These are phyloP conservation scores for Pseudorhiza aurosa DNA, from an alignment of 30 jellyfish, hydroid and myxozoan genomes.

Conservation along the genomic window DNA sequence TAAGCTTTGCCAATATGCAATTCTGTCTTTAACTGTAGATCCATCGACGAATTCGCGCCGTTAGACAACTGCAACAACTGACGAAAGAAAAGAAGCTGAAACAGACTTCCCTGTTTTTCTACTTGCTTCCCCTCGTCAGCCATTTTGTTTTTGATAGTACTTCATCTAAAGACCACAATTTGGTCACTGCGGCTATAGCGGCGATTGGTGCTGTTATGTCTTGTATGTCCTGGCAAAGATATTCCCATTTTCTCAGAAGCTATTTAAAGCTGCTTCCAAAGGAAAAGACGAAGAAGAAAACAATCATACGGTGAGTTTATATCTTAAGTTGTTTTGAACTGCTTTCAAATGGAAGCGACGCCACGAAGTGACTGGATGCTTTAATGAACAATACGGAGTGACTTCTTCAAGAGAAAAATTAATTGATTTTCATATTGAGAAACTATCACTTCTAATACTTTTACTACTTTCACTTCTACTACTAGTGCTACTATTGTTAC, in stretches of 20 bases:
- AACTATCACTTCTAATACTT: too few species aligned
- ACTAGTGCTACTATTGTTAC: too few species aligned
- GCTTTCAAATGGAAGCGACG: too few species aligned
- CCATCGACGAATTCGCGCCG: constrained; percentile 93
- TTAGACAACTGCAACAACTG: constrained; percentile 62
- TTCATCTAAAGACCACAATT: constrained; percentile 84
- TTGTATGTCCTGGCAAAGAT: constrained; percentile 85
- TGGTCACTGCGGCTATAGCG: constrained; percentile 78
- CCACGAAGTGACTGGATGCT: too few species aligned
- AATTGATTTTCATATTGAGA: too few species aligned
- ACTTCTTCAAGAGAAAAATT: too few species aligned
- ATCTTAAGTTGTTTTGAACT: too few species aligned
- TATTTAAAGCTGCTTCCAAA: constrained; percentile 72
- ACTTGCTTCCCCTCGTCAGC: constrained; percentile 80
- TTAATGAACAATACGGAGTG: too few species aligned
- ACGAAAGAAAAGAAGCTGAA: constrained; percentile 66
- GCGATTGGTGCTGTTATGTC: constrained; percentile 73
- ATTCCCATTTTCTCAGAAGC: constrained; percentile 72
- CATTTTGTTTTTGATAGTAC: constrained; percentile 73
- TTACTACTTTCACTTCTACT: too few species aligned
- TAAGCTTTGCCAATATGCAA: neutral
- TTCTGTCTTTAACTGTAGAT: constrained; percentile 18
- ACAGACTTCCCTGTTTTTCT: constrained; percentile 50
- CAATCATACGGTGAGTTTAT: constrained; percentile 65
- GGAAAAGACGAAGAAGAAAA: constrained; percentile 66